phyloP scores from a whole-genome alignment of 2,113 vertebrate genomes.

The Perca schrenkii region DNA sequence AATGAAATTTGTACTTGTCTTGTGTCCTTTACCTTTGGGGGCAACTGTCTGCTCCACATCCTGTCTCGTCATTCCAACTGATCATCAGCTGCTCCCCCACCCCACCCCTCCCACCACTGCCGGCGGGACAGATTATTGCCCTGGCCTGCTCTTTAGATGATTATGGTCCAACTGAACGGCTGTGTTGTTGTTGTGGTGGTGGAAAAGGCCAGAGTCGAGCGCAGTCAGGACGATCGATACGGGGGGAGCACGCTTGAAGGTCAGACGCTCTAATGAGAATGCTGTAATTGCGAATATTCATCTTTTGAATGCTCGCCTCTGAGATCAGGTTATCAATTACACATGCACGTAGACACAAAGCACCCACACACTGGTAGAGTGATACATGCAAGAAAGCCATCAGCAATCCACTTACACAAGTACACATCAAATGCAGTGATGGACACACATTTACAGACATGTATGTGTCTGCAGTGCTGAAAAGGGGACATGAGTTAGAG shows the following conservation, averaged over 20 bases:
- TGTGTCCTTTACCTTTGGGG: not conserved
- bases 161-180: conserved; percentile 54
- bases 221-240: conserved; percentile 74
- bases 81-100: conserved; percentile 14
- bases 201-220: conserved; percentile 76
- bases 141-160: conserved; percentile 54
- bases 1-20: not conserved
- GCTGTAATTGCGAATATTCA: conserved; percentile 84
- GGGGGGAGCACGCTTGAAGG: conserved; percentile 76
- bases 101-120: not conserved
- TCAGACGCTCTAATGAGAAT: conserved; percentile 80
- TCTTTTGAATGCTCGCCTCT: conserved; percentile 76
- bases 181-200: conserved; percentile 37
- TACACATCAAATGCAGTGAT: not conserved
- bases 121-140: conserved; percentile 44
- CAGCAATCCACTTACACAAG: not conserved
- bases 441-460: not conserved
- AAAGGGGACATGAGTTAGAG: not conserved
- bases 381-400: not conserved
- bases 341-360: conserved; percentile 13
- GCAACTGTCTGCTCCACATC: not conserved
- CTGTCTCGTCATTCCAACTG: not conserved
- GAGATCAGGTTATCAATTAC: conserved; percentile 74
- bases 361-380: not conserved
- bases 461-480: not conserved